Conservation (phyloP, 2,888 invertebrate species). For the Drosophila prostipennis region DNA sequence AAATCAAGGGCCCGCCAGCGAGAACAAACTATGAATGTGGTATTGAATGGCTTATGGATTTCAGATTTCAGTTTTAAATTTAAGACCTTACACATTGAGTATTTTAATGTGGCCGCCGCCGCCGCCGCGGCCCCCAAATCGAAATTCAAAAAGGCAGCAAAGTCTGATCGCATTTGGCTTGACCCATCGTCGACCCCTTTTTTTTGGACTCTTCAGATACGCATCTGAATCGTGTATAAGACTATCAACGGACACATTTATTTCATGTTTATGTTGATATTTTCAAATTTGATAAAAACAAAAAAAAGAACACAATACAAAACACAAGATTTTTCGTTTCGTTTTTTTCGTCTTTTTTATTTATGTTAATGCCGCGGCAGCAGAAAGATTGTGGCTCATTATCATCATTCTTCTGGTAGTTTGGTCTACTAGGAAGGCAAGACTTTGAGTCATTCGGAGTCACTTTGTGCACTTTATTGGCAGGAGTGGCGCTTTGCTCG, state of each 20-base stretch:
- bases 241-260: constrained; percentile 80
- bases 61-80: constrained; percentile 81
- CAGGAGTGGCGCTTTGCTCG: constrained; percentile 57
- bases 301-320: constrained; percentile 43
- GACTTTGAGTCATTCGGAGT: constrained; percentile 51
- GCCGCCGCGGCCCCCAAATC: constrained; percentile 34
- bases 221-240: constrained; percentile 76
- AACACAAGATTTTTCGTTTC: constrained; percentile 54
- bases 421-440: constrained; percentile 48
- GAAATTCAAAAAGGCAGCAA: constrained; percentile 71
- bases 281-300: constrained; percentile 75
- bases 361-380: constrained; percentile 63
- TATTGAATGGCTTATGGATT: constrained; percentile 80
- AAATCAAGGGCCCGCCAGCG: constrained; percentile 58
- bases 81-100: constrained; percentile 82
- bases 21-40: constrained; percentile 72
- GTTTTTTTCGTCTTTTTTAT: constrained; percentile 44
- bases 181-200: constrained; percentile 68
- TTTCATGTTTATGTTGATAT: constrained; percentile 82
- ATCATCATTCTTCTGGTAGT: constrained; percentile 66
- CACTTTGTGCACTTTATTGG: constrained; percentile 74
- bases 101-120: constrained; percentile 79
- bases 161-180: constrained; percentile 45
- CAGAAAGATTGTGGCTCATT: constrained; percentile 50
- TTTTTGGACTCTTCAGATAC: constrained; percentile 56